phyloP scores from a whole-genome alignment of 2,113 vertebrate genomes.

The Poecilia latipinna region DNA sequence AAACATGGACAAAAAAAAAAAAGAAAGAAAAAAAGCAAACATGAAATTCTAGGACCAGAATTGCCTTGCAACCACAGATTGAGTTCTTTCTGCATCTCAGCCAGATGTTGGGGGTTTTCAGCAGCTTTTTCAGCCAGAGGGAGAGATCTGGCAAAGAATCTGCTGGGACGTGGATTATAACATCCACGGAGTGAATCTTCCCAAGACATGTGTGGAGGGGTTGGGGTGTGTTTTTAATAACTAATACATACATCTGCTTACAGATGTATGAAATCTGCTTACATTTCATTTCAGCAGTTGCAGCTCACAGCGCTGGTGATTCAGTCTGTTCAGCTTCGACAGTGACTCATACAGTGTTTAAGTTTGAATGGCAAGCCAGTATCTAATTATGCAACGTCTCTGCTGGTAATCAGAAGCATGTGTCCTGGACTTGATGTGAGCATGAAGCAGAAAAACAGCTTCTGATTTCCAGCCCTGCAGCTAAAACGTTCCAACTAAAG shows the following conservation, averaged over 20 bases:
- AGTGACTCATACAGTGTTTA: slow-evolving; percentile 6
- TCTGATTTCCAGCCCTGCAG: slow-evolving; percentile 16
- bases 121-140: background rate
- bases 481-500: slow-evolving; percentile 1
- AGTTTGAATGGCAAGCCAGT: background rate
- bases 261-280: no score
- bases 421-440: slow-evolving; percentile 17
- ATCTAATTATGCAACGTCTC: slow-evolving; percentile 20
- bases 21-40: no score
- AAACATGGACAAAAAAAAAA: no score
- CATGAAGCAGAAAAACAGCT: slow-evolving; percentile 14
- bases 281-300: background rate
- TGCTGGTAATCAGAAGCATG: slow-evolving; percentile 38
- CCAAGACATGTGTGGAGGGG: background rate
- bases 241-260: no score
- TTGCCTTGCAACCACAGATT: background rate
- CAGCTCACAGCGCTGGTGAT: background rate
- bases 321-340: background rate
- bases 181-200: background rate
- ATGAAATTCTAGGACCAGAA: background rate
- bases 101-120: background rate
- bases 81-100: background rate
- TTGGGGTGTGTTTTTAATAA: background rate
- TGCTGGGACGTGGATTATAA: background rate
- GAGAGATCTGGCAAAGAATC: background rate